Evolutionary conservation across 2,113 vertebrate genomes (phyloP).

Genomic region (Isurus oxyrinchus): DNA sequence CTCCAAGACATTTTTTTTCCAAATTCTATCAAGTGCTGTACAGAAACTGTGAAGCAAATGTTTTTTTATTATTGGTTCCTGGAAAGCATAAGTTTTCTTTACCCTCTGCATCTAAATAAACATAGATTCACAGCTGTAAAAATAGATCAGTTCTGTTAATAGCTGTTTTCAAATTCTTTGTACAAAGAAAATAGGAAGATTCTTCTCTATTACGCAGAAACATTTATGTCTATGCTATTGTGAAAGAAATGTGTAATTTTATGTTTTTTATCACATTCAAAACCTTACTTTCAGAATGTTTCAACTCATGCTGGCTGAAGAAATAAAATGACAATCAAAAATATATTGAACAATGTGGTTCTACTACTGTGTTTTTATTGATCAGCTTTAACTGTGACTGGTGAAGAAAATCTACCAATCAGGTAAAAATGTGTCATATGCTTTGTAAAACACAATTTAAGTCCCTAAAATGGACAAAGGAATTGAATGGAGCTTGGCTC

Average conservation of each 20-base stretch:
- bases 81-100: constrained; percentile 8
- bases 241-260: background rate
- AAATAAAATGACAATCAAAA: no score
- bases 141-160: background rate
- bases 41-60: background rate
- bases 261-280: no score
- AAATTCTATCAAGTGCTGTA: background rate
- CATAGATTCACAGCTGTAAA: background rate
- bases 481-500: no score
- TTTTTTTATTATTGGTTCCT: background rate
- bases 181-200: background rate
- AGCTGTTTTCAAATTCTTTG: background rate
- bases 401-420: background rate
- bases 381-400: background rate
- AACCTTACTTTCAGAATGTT: no score
- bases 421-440: background rate
- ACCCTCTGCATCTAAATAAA: background rate
- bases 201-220: background rate
- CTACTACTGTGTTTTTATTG: background rate
- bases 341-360: background rate
- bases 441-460: background rate
- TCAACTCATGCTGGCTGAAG: no score
- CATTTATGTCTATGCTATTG: background rate
- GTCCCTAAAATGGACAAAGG: no score
- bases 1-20: background rate